Evolutionary conservation across 2,888 invertebrate species (phyloP), one percentile per base, ranked within the genome.

Genomic region (Eupeodes luniger): DNA sequence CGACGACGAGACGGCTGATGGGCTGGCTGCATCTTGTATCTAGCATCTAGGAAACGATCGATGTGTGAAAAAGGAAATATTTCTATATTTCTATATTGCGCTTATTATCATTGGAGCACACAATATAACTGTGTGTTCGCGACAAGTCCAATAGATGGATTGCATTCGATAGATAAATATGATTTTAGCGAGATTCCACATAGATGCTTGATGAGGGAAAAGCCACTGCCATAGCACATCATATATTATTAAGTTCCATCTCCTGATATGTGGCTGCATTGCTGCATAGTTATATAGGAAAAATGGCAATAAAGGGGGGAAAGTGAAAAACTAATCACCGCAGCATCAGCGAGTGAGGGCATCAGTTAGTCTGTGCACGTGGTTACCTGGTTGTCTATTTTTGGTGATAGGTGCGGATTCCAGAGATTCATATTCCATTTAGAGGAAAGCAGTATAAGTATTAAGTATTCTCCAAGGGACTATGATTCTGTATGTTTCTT

Each of bases 41-140:
- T 11, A 7, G 77, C 44, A 81, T 81, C 85, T 87, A 87, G 87
- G 87, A 87, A 85, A 78, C 69, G 88, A 88, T 70, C 69, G 88
- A 88, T 85, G 88, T 88, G 88, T 88, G 88, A 88, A 88, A 88
- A 88, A 88, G 88, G 81, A 88, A 88, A 88, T 88, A 88, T 88
- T 88, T 81, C 81, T 88, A 85, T 81, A 88, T 88, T 85, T 85
- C 34, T 88, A 85, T 81, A 88, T 88, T 81, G 81, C 34, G 74
- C 88, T 78, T 77, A 88, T 85, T 84, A 87, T 78, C 77, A 81
- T 81, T 77, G 76, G 66, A 83, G 80, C 75, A 62, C 70, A 47
- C 36, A 69, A 70, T 44, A 86, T 83, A 80, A 76, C 77, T 84
- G 84, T 80, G 83, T 75, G 77, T 81, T 64, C 55, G 69, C 75